Evolutionary conservation across 2,113 vertebrate genomes (phyloP).

Genomic region (Muscicapa adusta): DNA sequence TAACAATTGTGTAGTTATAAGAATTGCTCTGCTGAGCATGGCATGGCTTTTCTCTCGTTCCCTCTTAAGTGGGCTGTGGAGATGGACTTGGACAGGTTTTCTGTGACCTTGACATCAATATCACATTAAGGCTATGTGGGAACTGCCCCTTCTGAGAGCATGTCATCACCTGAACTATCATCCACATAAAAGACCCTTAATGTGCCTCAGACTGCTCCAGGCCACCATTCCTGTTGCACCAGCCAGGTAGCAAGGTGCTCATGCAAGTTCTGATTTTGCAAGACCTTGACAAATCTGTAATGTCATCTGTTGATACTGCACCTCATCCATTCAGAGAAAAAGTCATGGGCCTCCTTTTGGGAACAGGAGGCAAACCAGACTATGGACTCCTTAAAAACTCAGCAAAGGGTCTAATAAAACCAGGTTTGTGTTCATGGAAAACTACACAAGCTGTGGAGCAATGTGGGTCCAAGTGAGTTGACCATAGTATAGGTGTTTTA

Average conservation of each 20-base stretch:
- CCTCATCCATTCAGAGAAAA: background rate
- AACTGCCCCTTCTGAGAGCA: background rate
- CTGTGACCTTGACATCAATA: background rate
- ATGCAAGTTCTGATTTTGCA: background rate
- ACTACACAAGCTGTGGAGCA: background rate
- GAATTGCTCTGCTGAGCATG: background rate
- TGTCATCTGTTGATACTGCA: background rate
- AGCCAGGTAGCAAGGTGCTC: background rate
- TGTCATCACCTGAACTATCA: background rate
- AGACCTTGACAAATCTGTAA: background rate
- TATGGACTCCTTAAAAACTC: background rate
- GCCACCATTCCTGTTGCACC: background rate
- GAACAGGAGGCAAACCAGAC: background rate
- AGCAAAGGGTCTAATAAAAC: rapidly evolving
- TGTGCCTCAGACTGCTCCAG: background rate
- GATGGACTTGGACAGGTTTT: background rate
- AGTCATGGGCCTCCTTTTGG: background rate
- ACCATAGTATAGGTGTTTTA: background rate
- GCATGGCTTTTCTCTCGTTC: background rate
- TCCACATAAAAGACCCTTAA: background rate
- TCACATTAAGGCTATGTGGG: background rate
- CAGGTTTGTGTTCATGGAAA: background rate
- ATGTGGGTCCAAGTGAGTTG: background rate
- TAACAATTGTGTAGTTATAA: background rate
- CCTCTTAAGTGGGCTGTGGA: background rate